Conservation (phyloP, 2,888 invertebrate genomes). For the Amorpha juglandis region DNA sequence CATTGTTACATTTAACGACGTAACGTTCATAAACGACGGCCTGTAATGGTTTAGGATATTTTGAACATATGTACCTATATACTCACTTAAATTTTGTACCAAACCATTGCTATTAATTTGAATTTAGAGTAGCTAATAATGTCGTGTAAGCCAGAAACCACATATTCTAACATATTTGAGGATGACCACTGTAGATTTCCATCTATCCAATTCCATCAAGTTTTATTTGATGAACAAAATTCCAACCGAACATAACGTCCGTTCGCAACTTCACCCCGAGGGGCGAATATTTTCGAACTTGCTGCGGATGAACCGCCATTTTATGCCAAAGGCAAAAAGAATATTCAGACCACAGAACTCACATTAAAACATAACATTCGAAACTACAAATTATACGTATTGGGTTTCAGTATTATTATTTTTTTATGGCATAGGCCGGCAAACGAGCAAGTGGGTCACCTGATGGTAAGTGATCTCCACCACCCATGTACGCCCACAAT, state of each 20-base stretch:
- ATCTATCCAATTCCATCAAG: constrained; percentile 33
- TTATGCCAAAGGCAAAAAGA: constrained; percentile 36
- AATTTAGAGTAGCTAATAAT: not conserved
- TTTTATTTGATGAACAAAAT: constrained; percentile 32
- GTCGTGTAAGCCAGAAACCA: not conserved
- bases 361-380: constrained; percentile 6
- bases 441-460: too few relatives aligned
- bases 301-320: constrained; percentile 37
- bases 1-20: constrained; percentile 10
- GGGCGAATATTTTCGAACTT: constrained; percentile 41
- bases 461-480: too few relatives aligned
- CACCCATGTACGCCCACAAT: too few relatives aligned
- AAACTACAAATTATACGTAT: not conserved
- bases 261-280: constrained; percentile 37
- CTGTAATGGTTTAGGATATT: not conserved
- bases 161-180: not conserved
- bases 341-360: constrained; percentile 34
- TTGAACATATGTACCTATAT: not conserved
- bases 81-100: not conserved
- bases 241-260: constrained; percentile 31
- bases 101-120: not conserved
- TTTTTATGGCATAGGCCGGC: too few relatives aligned
- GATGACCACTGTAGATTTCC: constrained; percentile 33
- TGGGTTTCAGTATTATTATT: not conserved
- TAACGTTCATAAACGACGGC: constrained; percentile 22